phyloP scores from a whole-genome alignment of 2,113 vertebrate species.

The Lynx canadensis region DNA sequence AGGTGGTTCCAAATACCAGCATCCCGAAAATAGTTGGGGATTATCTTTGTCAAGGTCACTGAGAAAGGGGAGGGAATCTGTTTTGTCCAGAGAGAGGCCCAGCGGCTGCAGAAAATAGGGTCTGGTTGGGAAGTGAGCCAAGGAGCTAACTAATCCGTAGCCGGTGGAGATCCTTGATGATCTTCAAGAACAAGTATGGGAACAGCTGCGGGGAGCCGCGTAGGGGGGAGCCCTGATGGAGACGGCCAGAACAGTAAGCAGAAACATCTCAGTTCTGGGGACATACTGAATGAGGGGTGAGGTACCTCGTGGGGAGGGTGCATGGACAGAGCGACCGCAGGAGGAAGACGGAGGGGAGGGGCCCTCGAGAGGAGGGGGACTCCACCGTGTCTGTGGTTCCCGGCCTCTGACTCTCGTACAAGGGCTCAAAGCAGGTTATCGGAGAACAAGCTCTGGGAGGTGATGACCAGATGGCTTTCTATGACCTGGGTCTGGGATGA shows the following conservation, averaged over 20 bases:
- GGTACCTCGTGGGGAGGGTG: background rate
- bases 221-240: background rate
- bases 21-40: background rate
- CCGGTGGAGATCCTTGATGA: background rate
- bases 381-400: background rate
- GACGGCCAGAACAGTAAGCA: background rate
- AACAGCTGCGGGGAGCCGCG: background rate
- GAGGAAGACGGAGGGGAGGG: background rate
- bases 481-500: background rate
- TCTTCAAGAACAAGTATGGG: background rate
- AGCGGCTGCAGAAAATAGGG: background rate
- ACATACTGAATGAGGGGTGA: fast-evolving
- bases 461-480: fast-evolving
- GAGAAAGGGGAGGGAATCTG: background rate
- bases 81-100: background rate
- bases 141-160: background rate
- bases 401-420: background rate
- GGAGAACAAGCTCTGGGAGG: fast-evolving
- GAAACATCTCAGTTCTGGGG: background rate
- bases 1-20: background rate
- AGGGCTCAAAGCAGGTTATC: background rate
- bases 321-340: fast-evolving
- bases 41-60: background rate
- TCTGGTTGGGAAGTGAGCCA: fast-evolving
- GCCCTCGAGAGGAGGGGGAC: background rate